phyloP scores from a whole-genome alignment of 2,113 vertebrate species.

The Acrocephalus arundinaceus region DNA sequence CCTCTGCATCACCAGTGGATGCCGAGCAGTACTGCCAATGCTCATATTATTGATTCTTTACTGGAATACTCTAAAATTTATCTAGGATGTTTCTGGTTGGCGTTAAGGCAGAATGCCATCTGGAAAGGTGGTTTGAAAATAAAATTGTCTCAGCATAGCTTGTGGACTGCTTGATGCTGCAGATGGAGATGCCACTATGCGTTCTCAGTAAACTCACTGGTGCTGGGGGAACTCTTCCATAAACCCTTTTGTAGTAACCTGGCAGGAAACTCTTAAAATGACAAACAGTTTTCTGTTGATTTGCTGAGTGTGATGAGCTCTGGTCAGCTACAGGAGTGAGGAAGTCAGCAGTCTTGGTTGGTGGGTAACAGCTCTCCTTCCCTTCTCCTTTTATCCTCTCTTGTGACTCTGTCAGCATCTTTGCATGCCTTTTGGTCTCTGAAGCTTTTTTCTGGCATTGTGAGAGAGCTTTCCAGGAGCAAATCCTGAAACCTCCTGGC shows the following conservation, averaged over 20 bases:
- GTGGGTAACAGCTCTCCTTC: not conserved
- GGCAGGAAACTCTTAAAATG: not conserved
- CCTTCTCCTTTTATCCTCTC: not conserved
- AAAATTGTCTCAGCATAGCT: not conserved
- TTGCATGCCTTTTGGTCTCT: not conserved
- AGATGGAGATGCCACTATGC: not conserved
- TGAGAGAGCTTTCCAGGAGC: not conserved
- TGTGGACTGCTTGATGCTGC: not conserved
- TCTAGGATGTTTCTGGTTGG: not conserved
- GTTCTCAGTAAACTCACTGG: not conserved
- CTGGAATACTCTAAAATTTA: not conserved
- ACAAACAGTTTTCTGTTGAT: not conserved
- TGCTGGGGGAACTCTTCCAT: not conserved
- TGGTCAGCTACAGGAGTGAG: not conserved
- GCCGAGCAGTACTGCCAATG: not conserved
- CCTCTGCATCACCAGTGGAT: not conserved
- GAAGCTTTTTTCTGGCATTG: not conserved
- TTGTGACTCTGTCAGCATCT: not conserved
- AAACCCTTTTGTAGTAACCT: not conserved
- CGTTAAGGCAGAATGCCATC: not conserved
- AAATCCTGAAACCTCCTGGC: not conserved
- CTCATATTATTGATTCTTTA: not conserved
- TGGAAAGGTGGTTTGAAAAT: not conserved
- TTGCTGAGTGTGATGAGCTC: accelerated
- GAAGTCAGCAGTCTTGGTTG: accelerated